Percentiles rank a stretch among this genome's conserved stretches.
These are phyloP conservation scores for Adelognathus sp. DNA, from an alignment of 2,888 invertebrate genomes.

Conservation along the genomic window DNA sequence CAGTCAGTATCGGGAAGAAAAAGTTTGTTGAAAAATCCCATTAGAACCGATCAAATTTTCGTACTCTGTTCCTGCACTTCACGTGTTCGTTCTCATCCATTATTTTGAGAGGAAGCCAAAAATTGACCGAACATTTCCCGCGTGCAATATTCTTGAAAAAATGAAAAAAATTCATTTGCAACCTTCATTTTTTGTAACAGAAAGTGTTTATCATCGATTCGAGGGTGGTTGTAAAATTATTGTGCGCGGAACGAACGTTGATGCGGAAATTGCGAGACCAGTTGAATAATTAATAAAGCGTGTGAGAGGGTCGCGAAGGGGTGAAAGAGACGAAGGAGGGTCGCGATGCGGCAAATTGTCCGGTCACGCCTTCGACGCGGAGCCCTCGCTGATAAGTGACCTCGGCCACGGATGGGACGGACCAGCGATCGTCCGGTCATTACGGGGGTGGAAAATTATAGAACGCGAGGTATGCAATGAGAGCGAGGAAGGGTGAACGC, in stretches of 20 bases:
- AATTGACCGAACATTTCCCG: too few relatives aligned
- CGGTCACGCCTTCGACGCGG: slow-evolving; percentile 41
- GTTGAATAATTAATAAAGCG: slow-evolving; percentile 5
- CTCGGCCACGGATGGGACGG: slow-evolving; percentile 41
- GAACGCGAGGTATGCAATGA: slow-evolving; percentile 27
- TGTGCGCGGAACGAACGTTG: neutral
- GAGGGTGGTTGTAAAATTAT: too few relatives aligned
- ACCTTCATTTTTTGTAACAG: too few relatives aligned
- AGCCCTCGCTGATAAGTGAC: slow-evolving; percentile 55
- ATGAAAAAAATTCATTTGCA: too few relatives aligned
- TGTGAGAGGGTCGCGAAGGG: neutral
- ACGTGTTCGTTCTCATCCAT: too few relatives aligned
- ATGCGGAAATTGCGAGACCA: neutral
- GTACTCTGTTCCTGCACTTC: too few relatives aligned
- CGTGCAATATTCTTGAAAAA: too few relatives aligned
- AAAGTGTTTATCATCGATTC: too few relatives aligned
- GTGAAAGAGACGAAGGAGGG: neutral
- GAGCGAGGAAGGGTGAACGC: neutral
- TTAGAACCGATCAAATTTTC: too few relatives aligned
- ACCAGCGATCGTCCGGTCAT: slow-evolving; percentile 56
- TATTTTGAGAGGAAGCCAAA: too few relatives aligned
- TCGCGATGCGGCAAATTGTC: slow-evolving; percentile 46
- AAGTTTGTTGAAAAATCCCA: too few relatives aligned
- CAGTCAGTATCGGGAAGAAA: too few relatives aligned
- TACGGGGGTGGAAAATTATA: slow-evolving; percentile 63